These are phyloP conservation scores for Sitophilus oryzae DNA, from an alignment of 1,140 invertebrate genomes.

Conservation along the genomic window DNA sequence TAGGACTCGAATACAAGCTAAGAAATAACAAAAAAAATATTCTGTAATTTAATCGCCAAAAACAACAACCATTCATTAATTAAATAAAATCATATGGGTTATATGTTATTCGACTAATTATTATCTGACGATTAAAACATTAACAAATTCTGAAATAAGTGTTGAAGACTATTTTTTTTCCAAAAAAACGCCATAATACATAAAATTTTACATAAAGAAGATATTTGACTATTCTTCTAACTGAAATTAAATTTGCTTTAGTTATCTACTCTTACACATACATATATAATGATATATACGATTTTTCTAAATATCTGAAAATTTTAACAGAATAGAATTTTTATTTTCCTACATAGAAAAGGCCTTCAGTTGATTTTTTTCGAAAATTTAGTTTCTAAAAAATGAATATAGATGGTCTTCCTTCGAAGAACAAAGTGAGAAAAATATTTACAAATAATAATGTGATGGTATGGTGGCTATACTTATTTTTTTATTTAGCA, in stretches of 20 bases:
- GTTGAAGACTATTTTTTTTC: too few relatives aligned
- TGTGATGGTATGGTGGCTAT: too few relatives aligned
- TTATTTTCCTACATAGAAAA: constrained; percentile 10
- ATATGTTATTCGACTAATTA: too few relatives aligned
- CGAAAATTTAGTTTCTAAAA: constrained; percentile 11
- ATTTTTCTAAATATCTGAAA: constrained; percentile 22
- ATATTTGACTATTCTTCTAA: too few relatives aligned
- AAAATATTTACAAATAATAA: not conserved
- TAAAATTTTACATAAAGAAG: too few relatives aligned
- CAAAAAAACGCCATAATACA: too few relatives aligned
- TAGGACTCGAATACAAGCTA: constrained; percentile 2
- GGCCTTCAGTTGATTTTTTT: constrained; percentile 17
- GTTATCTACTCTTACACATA: constrained; percentile 15
- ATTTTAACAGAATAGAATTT: constrained; percentile 22
- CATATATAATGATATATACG: constrained; percentile 6
- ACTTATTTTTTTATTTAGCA: not conserved
- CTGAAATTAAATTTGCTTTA: too few relatives aligned
- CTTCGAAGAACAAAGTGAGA: constrained; percentile 2
- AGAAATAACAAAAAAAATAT: not conserved
- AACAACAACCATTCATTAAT: not conserved
- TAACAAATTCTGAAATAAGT: too few relatives aligned
- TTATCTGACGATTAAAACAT: too few relatives aligned
- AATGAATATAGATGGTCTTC: not conserved
- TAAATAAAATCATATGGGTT: too few relatives aligned
- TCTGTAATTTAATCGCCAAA: not conserved